Conservation (phyloP, 2,797 vertebrate genomes). For the Otus scops region DNA sequence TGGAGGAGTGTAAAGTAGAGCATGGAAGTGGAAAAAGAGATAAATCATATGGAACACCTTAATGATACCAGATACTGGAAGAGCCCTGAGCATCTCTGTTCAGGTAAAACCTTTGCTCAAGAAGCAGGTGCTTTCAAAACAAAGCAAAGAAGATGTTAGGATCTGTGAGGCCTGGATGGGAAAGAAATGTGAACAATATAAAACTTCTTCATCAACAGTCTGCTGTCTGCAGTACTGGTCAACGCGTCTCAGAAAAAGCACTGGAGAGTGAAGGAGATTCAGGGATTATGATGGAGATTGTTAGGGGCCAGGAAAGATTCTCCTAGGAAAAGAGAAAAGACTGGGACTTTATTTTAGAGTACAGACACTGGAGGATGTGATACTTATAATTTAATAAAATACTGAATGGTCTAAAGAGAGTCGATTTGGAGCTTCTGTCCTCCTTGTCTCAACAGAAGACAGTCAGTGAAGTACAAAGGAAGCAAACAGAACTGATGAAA, state of each 20-base stretch:
- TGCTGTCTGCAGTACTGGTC: neutral
- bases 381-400: neutral
- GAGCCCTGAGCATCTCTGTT: neutral
- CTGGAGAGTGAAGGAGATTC: neutral
- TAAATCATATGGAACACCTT: neutral
- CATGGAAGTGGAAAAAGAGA: neutral
- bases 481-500: neutral
- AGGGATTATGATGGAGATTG: neutral
- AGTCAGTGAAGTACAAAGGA: neutral
- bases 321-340: neutral
- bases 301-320: neutral
- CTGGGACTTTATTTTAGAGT: neutral
- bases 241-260: rapidly evolving
- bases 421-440: neutral
- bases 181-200: neutral
- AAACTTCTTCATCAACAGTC: neutral
- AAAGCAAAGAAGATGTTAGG: neutral
- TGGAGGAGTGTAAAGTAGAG: neutral
- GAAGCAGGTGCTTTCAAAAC: neutral
- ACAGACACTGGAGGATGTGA: too few relatives aligned
- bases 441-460: neutral
- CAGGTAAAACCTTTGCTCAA: neutral
- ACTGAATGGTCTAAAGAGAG: neutral
- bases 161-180: neutral
- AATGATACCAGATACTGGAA: neutral